A percentile compares a stretch with the other conserved stretches of the same genome.
These are phyloP conservation scores for Nixonia krombeini DNA, from an alignment of 1,140 invertebrate species.

Conservation along the genomic window DNA sequence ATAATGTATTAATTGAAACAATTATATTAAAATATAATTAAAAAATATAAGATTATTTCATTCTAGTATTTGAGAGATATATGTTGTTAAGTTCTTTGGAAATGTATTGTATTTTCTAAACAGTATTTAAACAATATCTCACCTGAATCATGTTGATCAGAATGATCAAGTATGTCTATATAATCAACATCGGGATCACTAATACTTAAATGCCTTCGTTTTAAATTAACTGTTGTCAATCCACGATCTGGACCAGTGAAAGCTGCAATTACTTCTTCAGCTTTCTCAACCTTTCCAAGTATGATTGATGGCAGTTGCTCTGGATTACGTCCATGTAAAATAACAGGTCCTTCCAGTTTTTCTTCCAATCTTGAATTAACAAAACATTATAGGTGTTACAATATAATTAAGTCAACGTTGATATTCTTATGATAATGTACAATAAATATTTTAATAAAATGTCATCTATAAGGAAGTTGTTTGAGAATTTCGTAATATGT, in stretches of 20 bases:
- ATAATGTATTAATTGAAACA: no score
- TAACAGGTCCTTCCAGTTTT: conserved; percentile 73
- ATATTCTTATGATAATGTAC: no score
- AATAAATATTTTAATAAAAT: no score
- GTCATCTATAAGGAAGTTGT: no score
- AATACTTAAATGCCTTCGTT: conserved; percentile 77
- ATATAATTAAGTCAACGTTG: no score
- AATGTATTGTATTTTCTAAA: no score
- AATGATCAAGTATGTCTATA: conserved; percentile 79
- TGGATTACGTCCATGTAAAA: conserved; percentile 77
- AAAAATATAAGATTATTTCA: no score
- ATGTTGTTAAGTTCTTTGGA: no score
- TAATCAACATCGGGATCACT: conserved; percentile 82
- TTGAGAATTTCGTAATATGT: no score
- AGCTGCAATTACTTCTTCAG: conserved; percentile 75
- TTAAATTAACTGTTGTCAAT: conserved; percentile 80
- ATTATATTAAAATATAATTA: no score
- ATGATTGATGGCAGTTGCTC: conserved; percentile 76
- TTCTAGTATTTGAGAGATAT: no score
- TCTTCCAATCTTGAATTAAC: conserved; percentile 51
- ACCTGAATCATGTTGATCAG: conserved; percentile 65
- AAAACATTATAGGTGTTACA: neutral
- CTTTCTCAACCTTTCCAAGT: conserved; percentile 71
- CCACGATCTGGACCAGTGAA: conserved; percentile 85
- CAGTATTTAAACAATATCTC: no score